Conservation (phyloP, 2,113 vertebrate species). For the Girardinichthys multiradiatus region DNA sequence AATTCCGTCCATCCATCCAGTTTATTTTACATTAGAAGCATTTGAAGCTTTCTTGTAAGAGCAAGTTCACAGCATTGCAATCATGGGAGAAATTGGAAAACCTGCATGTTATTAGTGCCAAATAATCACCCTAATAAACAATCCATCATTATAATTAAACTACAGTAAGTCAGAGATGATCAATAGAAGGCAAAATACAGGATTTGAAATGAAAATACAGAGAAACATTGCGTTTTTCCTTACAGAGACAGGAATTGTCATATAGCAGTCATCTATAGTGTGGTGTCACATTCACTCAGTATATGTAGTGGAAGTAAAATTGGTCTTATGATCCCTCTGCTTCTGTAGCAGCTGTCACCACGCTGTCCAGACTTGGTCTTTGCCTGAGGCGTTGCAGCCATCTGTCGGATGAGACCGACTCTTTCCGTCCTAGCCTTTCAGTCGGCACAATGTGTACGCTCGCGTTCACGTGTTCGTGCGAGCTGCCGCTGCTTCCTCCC, state of each 20-base stretch:
- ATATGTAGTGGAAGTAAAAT: conserved; percentile 17
- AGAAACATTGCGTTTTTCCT: not conserved
- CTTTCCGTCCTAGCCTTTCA: conserved; percentile 39
- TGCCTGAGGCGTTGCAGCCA: conserved; percentile 66
- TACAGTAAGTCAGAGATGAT: not conserved
- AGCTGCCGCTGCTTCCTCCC: conserved; percentile 52
- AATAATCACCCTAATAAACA: not conserved
- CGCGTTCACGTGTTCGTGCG: conserved; percentile 28
- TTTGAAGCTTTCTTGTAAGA: not conserved
- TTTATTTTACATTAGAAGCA: not conserved
- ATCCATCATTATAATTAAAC: not conserved
- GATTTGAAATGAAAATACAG: not conserved
- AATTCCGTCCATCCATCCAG: not conserved
- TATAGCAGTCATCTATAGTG: not conserved
- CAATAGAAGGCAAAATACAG: not conserved
- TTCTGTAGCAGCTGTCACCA: conserved; percentile 63
- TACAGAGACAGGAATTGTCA: not conserved
- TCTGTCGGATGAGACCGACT: conserved; percentile 62
- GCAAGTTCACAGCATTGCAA: not conserved
- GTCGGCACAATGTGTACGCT: conserved; percentile 20
- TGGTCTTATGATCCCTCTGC: conserved; percentile 28
- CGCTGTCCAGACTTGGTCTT: conserved; percentile 65
- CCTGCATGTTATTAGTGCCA: not conserved
- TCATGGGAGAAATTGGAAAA: not conserved
- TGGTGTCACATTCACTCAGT: conserved; percentile 4